Base-by-base conservation (phyloP, 2,888 invertebrate genomes). In the Linnaemya tessellans region DNA sequence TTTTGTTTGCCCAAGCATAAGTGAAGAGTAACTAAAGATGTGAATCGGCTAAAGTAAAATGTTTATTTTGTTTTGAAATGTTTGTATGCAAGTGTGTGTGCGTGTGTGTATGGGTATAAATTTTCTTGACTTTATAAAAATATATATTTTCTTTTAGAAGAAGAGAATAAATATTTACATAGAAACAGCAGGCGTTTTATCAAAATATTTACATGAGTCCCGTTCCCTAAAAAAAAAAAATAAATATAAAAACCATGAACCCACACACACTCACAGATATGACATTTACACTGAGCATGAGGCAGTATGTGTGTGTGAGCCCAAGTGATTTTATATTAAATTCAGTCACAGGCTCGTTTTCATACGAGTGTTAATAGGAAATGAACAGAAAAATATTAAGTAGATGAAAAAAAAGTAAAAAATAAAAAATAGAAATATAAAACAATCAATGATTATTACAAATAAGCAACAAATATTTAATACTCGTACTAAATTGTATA, bases 171-270 rank as follows among this genome's bases (percentile, higher is more conserved):
- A 90, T 90, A 91, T 90, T 91, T 91, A 90, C 89, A 68, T 87
- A 87, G 89, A 88, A 89, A 89, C 90, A 90, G 90, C 90, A 89
- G 91, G 91, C 91, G 89, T 90, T 90, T 91, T 91, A 90, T 90
- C 91, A 91, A 89, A 90, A 90, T 89, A 90, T 90, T 90, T 91
- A 90, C 89, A 88, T 87, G 88, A 88, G 30, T 74, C 35, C 62
- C 62, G 30, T 70, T 70, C 65, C 62, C 35, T 54, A 25, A 9
- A 43, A 22, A 73, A 35, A 11, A 38, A 35, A 71, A n/a, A n/a
- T n/a, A n/a, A n/a, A n/a, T n/a, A n/a, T n/a, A n/a, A n/a, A 22
- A 56, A 10, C 5, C 41, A 18, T 49, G 35, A 22, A 51, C 20
- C 64, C 43, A 46, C 18, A 75, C n/a, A 38, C 20, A 64, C 5